A percentile compares a stretch with the other conserved stretches of the same genome.
Evolutionary conservation across 1,140 invertebrate genomes (phyloP).

Genomic region (Apis florea): DNA sequence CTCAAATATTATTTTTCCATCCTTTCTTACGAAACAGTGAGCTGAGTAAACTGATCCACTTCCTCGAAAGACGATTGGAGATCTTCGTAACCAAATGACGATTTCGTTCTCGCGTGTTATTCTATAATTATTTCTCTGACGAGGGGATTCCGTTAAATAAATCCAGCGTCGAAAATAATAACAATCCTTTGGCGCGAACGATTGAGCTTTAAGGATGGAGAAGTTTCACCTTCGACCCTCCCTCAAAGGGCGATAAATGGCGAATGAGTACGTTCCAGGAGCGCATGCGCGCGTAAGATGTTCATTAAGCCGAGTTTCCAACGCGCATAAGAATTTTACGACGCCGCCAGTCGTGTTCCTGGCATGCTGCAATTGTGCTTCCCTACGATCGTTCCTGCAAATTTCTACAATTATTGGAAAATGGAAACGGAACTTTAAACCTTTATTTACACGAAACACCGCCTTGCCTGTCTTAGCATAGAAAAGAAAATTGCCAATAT

Average conservation of each 20-base stretch:
- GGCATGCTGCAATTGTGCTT: not conserved
- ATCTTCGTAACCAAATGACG: not conserved
- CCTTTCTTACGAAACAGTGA: too few relatives aligned
- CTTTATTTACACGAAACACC: too few relatives aligned
- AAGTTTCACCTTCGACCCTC: too few relatives aligned
- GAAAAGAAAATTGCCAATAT: too few relatives aligned
- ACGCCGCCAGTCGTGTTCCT: not conserved
- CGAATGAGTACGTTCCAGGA: not conserved
- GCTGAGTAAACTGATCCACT: too few relatives aligned
- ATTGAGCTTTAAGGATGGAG: not conserved
- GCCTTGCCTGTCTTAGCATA: too few relatives aligned
- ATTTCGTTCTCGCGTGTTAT: not conserved
- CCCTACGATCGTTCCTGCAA: not conserved
- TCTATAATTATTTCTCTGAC: conserved; percentile 9
- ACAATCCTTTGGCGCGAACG: not conserved
- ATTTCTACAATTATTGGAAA: not conserved
- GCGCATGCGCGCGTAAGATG: not conserved
- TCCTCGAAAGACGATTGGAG: not conserved
- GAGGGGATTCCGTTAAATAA: conserved; percentile 1
- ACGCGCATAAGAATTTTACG: not conserved
- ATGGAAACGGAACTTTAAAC: too few relatives aligned
- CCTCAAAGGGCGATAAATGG: conserved; percentile 4
- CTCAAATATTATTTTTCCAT: not conserved
- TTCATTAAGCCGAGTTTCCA: conserved; percentile 8
- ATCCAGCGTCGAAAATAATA: conserved; percentile 2